These are phyloP conservation scores for Epinotia demarniana DNA, from an alignment of 2,888 invertebrate genomes.

Conservation along the genomic window DNA sequence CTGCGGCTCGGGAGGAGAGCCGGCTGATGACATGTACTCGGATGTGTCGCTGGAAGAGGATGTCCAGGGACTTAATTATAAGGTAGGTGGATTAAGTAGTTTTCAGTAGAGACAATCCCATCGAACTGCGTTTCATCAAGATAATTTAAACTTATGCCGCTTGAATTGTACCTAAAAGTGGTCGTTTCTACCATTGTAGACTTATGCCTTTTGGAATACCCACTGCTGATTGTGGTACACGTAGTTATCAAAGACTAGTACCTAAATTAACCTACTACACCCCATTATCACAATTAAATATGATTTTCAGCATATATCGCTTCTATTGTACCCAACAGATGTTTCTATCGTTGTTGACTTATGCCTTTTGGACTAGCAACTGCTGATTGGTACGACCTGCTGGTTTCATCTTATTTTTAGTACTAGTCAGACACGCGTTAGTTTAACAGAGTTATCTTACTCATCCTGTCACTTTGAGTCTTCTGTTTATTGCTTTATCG, in stretches of 20 bases:
- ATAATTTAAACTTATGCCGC: neutral
- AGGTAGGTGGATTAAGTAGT: conserved; percentile 84
- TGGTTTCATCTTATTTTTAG: neutral
- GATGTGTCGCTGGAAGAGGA: conserved; percentile 97
- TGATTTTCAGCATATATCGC: neutral
- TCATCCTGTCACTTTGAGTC: too few species aligned
- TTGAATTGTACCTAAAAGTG: conserved; percentile 1
- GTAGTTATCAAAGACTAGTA: too few species aligned
- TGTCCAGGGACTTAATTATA: conserved; percentile 96
- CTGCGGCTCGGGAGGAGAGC: conserved; percentile 95
- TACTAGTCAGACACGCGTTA: neutral
- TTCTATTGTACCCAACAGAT: neutral
- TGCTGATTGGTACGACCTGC: too few species aligned
- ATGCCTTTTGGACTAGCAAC: too few species aligned
- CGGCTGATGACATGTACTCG: conserved; percentile 97
- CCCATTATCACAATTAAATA: too few species aligned
- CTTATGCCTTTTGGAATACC: neutral
- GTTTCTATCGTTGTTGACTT: neutral
- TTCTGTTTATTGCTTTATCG: too few species aligned
- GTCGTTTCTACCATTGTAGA: neutral
- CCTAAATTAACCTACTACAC: too few species aligned
- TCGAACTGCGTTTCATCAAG: neutral
- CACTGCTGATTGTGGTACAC: neutral
- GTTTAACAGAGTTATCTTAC: too few species aligned
- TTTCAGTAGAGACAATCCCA: neutral